These are phyloP conservation scores for Misgurnus mizolepis DNA, from an alignment of 2,113 vertebrate genomes.

Conservation along the genomic window DNA sequence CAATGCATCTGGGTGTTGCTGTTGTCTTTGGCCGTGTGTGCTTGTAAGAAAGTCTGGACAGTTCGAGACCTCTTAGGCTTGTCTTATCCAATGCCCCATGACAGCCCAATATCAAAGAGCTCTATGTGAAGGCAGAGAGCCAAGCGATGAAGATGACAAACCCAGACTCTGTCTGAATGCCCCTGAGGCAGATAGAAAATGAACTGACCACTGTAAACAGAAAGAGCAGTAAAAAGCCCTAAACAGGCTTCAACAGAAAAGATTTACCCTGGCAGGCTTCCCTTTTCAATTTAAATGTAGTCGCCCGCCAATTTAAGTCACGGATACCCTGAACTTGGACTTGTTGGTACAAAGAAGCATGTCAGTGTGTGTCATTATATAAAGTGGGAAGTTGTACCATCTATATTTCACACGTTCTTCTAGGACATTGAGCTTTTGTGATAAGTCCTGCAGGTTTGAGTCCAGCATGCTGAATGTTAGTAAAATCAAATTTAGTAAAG, in stretches of 20 bases:
- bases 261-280: constrained; percentile 31
- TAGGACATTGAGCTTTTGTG: too few relatives aligned
- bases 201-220: constrained; percentile 32
- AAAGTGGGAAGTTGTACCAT: not conserved
- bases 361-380: not conserved
- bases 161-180: constrained; percentile 16
- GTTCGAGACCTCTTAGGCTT: constrained; percentile 32
- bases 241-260: constrained; percentile 32
- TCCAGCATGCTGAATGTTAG: too few relatives aligned
- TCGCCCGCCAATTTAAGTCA: constrained; percentile 8
- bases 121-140: constrained; percentile 28
- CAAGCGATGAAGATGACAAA: constrained; percentile 31
- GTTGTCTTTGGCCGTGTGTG: not conserved
- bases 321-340: constrained; percentile 10
- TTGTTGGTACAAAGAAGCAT: constrained; percentile 18
- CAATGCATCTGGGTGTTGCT: not conserved
- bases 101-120: constrained; percentile 37
- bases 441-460: too few relatives aligned
- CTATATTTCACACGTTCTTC: not conserved
- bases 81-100: constrained; percentile 27
- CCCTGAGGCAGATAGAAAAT: constrained; percentile 29
- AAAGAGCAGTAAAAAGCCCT: constrained; percentile 20
- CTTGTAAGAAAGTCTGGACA: constrained; percentile 5
- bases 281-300: constrained; percentile 28
- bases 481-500: too few relatives aligned